phyloP scores from a whole-genome alignment of 1,140 invertebrate genomes.

The Formica exsecta region DNA sequence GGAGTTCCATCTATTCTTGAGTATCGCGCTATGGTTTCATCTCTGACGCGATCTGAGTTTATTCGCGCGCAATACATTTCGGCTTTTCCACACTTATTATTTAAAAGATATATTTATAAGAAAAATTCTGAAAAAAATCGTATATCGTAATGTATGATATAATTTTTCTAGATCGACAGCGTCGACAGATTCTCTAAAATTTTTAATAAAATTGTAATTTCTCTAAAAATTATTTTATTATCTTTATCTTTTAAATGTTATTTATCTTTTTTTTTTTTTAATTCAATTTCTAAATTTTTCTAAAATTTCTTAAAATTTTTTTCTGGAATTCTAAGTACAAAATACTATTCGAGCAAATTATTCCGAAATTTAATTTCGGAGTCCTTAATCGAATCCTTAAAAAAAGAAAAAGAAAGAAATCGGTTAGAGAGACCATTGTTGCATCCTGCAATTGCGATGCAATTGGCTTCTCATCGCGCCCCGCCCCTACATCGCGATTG shows the following conservation, averaged over 20 bases:
- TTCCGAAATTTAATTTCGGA: background rate
- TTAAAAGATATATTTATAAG: background rate
- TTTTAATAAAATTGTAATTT: background rate
- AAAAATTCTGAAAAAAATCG: background rate
- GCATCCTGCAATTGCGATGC: constrained; percentile 25
- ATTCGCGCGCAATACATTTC: background rate
- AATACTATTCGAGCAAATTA: background rate
- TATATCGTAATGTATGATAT: background rate
- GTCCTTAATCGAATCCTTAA: too few relatives aligned
- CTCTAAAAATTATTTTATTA: too few relatives aligned
- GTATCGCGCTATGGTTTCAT: constrained; percentile 7
- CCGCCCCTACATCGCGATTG: background rate
- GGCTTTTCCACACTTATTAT: background rate
- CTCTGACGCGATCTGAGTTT: background rate
- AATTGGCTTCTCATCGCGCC: background rate
- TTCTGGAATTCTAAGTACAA: background rate
- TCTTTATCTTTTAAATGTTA: too few relatives aligned
- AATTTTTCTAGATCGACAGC: background rate
- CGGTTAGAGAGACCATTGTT: background rate
- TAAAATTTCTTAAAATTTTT: background rate
- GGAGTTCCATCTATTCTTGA: constrained; percentile 28
- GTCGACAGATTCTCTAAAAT: too few relatives aligned
- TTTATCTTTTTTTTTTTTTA: too few relatives aligned
- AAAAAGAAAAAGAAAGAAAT: background rate
- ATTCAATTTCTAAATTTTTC: background rate